phyloP scores from a whole-genome alignment of 2,888 invertebrate species.

The Acholoe squamosa region DNA sequence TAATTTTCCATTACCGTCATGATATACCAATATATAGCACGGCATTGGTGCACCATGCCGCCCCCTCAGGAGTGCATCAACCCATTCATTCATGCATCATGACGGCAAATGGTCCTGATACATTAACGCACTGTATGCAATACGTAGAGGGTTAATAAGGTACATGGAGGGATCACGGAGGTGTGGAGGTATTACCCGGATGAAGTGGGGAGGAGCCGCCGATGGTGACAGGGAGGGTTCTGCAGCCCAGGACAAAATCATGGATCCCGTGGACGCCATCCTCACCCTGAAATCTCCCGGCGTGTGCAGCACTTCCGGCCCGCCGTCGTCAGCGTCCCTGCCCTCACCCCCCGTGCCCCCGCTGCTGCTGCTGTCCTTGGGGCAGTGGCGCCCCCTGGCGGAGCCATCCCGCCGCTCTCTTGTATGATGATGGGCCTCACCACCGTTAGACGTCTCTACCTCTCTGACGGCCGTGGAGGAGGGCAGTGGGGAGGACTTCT shows the following conservation, averaged over 20 bases:
- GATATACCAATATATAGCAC: too few species aligned
- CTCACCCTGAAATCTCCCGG: constrained; percentile 51
- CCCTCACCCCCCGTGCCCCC: not conserved
- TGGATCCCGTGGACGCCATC: constrained; percentile 49
- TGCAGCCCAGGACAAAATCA: constrained; percentile 43
- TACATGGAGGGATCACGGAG: not conserved
- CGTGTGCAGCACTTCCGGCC: not conserved
- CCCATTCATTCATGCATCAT: too few species aligned
- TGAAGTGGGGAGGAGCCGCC: not conserved
- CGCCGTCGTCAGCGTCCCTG: not conserved
- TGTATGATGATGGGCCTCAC: not conserved
- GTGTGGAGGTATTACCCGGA: not conserved
- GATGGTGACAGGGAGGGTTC: constrained; percentile 27
- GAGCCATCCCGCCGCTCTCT: not conserved
- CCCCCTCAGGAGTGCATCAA: too few species aligned
- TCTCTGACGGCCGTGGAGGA: constrained; percentile 61
- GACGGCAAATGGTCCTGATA: too few species aligned
- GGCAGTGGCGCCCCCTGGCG: not conserved
- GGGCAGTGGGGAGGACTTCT: constrained; percentile 60
- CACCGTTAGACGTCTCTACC: constrained; percentile 38
- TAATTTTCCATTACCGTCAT: too few species aligned
- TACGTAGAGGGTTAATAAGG: too few species aligned
- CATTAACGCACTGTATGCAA: too few species aligned
- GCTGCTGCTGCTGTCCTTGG: too few species aligned
- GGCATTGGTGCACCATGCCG: too few species aligned